Evolutionary conservation across 2,888 invertebrate genomes (phyloP).

Genomic region (Drosophila yooni): DNA sequence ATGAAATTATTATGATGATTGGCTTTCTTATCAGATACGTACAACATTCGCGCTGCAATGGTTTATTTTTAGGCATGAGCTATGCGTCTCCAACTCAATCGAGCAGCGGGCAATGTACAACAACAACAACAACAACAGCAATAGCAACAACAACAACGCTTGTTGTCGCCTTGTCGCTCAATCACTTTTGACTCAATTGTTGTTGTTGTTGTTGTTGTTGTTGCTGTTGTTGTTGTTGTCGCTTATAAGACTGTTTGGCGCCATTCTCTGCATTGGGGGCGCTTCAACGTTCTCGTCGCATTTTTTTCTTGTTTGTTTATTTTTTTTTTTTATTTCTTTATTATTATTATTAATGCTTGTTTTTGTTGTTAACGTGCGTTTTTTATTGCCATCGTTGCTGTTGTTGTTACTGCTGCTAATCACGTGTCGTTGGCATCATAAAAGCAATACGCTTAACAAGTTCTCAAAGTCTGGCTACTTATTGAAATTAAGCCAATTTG

Average conservation of each 20-base stretch:
- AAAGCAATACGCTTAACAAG: constrained; percentile 1
- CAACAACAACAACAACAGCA: background rate
- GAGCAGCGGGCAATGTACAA: constrained; percentile 10
- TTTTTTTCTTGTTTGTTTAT: constrained; percentile 7
- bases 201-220: constrained; percentile 29
- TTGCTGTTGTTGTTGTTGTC: constrained; percentile 34
- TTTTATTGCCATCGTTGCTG: constrained; percentile 2
- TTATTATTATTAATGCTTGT: constrained; percentile 20
- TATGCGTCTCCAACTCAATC: constrained; percentile 44
- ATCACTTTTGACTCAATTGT: constrained; percentile 24
- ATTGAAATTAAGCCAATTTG: background rate
- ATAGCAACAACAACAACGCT: constrained; percentile 2
- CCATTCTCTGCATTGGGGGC: constrained; percentile 52
- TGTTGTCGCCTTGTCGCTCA: constrained; percentile 17
- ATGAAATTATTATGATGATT: constrained; percentile 76
- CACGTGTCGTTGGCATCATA: constrained; percentile 37
- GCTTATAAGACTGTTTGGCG: constrained; percentile 77
- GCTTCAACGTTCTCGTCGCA: constrained; percentile 17
- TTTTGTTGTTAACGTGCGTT: constrained; percentile 21
- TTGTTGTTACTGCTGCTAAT: constrained; percentile 18
- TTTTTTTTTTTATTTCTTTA: background rate
- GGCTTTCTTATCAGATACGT: constrained; percentile 63
- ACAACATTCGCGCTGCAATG: constrained; percentile 52
- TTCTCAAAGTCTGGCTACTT: background rate
- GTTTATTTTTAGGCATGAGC: constrained; percentile 77